Evolutionary conservation across 37 sponge, comb jelly and placozoan species (phyloP).

Genomic region (Cliona cf. orientalis): DNA sequence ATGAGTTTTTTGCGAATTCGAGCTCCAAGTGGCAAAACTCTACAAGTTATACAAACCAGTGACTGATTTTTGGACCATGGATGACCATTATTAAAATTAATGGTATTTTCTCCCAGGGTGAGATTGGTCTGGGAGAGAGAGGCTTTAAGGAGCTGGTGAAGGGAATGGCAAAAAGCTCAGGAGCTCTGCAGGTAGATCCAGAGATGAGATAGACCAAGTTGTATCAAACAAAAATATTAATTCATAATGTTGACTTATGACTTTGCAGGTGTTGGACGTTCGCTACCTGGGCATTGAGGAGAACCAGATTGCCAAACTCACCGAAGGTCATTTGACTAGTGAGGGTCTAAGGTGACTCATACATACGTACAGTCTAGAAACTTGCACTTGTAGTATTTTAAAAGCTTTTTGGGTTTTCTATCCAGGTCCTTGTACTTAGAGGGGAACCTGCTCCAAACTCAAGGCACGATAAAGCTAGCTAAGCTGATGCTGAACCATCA

Average conservation of each 20-base stretch:
- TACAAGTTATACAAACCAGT: too few relatives aligned
- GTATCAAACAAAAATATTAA: too few relatives aligned
- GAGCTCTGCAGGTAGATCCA: conserved; percentile 41
- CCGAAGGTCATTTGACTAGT: conserved; percentile 67
- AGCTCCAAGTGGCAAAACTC: too few relatives aligned
- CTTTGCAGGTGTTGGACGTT: conserved; percentile 50
- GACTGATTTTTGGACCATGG: background rate
- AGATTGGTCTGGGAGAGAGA: conserved; percentile 57
- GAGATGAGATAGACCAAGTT: background rate
- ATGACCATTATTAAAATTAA: background rate
- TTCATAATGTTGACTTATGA: background rate
- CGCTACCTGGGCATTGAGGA: conserved; percentile 54
- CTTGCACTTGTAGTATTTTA: background rate
- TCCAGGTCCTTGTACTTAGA: conserved; percentile 45
- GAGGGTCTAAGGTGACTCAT: conserved; percentile 49
- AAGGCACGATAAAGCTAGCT: conserved; percentile 50
- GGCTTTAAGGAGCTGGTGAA: conserved; percentile 75
- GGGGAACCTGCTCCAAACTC: conserved; percentile 51
- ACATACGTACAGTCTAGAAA: too few relatives aligned
- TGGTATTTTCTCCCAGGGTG: conserved; percentile 27
- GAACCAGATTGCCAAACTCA: conserved; percentile 45
- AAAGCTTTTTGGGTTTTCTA: background rate
- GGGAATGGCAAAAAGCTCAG: conserved; percentile 63
- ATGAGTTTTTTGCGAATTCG: too few relatives aligned
- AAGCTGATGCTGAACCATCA: conserved; percentile 56